phyloP scores from a whole-genome alignment of 2,797 vertebrate genomes.

The Enteromius trimaculatus region DNA sequence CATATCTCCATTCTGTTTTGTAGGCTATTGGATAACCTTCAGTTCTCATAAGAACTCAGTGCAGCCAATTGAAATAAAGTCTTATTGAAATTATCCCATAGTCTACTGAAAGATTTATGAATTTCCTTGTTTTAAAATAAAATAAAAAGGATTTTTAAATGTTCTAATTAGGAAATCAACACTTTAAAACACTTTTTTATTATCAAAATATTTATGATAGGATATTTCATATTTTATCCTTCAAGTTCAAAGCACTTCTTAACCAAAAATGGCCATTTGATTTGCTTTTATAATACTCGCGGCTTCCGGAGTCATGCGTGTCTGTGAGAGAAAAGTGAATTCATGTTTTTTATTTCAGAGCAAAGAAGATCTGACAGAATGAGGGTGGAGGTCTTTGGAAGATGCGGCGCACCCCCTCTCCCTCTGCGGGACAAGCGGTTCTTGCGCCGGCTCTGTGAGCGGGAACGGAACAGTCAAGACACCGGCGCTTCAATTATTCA shows the following conservation, averaged over 20 bases:
- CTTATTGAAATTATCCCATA: neutral
- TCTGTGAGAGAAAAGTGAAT: constrained; percentile 26
- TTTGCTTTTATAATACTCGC: too few species aligned
- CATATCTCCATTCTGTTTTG: neutral
- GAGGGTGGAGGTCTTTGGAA: constrained; percentile 75
- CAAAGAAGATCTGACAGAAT: constrained; percentile 82
- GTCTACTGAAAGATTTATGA: neutral
- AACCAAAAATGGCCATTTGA: neutral
- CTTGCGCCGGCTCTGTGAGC: constrained; percentile 65
- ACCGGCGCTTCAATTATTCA: constrained; percentile 91
- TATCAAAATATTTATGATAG: too few species aligned
- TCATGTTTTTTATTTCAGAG: constrained; percentile 49
- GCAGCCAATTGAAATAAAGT: neutral
- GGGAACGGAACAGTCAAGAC: constrained; percentile 74
- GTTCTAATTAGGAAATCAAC: too few species aligned
- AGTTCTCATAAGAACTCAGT: neutral
- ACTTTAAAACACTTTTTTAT: too few species aligned
- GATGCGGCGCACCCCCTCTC: constrained; percentile 60
- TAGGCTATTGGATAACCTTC: neutral
- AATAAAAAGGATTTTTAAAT: too few species aligned
- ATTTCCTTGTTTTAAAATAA: neutral
- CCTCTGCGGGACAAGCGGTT: constrained; percentile 59
- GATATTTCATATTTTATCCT: too few species aligned
- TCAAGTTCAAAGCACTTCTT: neutral
- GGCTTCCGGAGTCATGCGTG: neutral